These are phyloP conservation scores for Meiosimyza decipiens DNA, from an alignment of 2,888 invertebrate species.

Conservation along the genomic window DNA sequence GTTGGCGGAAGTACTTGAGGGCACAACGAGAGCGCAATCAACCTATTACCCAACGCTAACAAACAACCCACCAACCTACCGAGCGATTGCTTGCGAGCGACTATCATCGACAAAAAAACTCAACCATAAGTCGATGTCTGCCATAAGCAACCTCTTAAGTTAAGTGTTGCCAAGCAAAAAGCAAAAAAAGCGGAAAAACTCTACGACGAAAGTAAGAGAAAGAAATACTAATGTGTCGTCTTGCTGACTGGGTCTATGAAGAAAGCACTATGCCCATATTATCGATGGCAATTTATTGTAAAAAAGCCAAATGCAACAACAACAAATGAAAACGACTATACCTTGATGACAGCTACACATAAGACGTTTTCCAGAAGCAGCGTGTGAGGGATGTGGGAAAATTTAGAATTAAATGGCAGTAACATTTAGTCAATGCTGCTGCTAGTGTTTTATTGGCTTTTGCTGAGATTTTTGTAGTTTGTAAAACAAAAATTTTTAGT, in stretches of 20 bases:
- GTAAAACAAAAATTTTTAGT: no score
- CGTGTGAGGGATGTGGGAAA: no score
- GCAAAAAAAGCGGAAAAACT: neutral
- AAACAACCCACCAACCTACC: neutral
- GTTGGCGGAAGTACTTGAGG: slow-evolving; percentile 50
- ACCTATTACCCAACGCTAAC: neutral
- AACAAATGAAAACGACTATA: slow-evolving; percentile 10
- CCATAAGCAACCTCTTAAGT: slow-evolving; percentile 38
- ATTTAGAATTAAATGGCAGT: no score
- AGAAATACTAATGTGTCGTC: neutral
- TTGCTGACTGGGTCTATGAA: neutral
- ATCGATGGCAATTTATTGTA: slow-evolving; percentile 23
- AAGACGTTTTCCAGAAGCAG: neutral
- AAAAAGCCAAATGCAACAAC: neutral
- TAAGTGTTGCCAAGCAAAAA: slow-evolving; percentile 13
- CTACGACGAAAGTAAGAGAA: neutral
- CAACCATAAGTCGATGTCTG: slow-evolving; percentile 24
- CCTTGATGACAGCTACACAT: slow-evolving; percentile 1
- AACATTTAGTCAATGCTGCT: no score
- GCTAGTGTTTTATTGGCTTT: no score
- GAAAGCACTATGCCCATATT: slow-evolving; percentile 1
- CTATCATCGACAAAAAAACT: slow-evolving; percentile 17
- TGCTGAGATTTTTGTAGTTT: no score
- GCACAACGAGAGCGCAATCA: slow-evolving; percentile 15
- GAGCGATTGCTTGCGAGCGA: neutral